These are phyloP conservation scores for Limnephilus rhombicus DNA, from an alignment of 2,888 invertebrate species.

Conservation along the genomic window DNA sequence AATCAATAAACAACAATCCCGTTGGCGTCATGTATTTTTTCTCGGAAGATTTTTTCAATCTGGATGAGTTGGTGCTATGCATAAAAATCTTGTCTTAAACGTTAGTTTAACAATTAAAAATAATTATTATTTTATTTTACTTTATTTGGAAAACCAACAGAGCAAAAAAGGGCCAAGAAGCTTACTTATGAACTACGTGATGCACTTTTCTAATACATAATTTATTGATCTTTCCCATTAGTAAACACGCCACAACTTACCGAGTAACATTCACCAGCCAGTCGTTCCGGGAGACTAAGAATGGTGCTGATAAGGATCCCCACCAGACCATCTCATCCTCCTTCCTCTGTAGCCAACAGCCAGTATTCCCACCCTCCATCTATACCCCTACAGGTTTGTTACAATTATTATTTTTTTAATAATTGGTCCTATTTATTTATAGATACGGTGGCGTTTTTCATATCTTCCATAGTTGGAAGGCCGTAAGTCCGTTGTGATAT, in stretches of 20 bases:
- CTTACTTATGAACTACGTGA: too few species aligned
- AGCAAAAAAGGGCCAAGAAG: too few species aligned
- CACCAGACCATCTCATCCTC: constrained; percentile 66
- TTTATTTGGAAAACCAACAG: too few species aligned
- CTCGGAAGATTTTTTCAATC: too few species aligned
- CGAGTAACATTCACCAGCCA: constrained; percentile 72
- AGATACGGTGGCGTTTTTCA: too few species aligned
- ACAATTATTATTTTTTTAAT: background rate
- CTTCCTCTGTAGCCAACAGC: constrained; percentile 73
- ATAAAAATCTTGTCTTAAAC: too few species aligned
- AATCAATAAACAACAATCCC: too few species aligned
- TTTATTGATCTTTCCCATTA: constrained; percentile 65
- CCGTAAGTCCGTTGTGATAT: background rate
- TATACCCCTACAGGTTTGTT: constrained; percentile 68
- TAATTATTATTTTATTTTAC: too few species aligned
- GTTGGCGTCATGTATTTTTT: too few species aligned
- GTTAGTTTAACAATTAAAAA: too few species aligned
- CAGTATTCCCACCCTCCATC: constrained; percentile 75
- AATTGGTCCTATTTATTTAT: background rate
- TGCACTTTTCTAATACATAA: background rate
- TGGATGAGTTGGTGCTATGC: too few species aligned
- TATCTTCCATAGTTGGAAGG: too few species aligned
- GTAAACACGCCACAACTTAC: constrained; percentile 75
- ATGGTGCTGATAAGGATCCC: constrained; percentile 67
- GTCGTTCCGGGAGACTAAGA: constrained; percentile 66